Percentiles rank a stretch among this genome's conserved stretches.
Conservation (phyloP, 2,888 invertebrate genomes). For the Chalcis sispes region DNA sequence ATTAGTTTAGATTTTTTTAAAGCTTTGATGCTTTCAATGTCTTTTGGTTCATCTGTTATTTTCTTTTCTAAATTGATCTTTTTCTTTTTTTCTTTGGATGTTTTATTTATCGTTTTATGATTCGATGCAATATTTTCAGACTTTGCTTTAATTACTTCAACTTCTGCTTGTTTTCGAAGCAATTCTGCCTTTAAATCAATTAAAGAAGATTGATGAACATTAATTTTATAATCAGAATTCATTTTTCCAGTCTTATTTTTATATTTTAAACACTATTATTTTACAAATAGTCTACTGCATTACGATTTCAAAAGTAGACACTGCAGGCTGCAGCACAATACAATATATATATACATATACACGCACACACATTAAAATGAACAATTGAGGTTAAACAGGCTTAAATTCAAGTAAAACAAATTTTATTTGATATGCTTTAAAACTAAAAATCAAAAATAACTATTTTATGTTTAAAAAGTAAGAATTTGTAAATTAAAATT, state of each 20-base stretch:
- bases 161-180: constrained; percentile 90
- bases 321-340: not conserved
- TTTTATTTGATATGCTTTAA: not conserved
- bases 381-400: not conserved
- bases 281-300: not conserved
- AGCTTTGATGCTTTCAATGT: constrained; percentile 66
- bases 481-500: not conserved
- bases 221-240: constrained; percentile 71
- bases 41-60: constrained; percentile 64
- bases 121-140: constrained; percentile 77
- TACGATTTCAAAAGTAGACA: not conserved
- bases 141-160: constrained; percentile 82
- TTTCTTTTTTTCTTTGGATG: constrained; percentile 59
- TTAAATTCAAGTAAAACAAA: not conserved
- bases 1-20: constrained; percentile 74
- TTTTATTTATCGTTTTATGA: constrained; percentile 59
- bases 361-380: not conserved
- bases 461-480: too few species aligned
- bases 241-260: constrained; percentile 57
- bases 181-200: constrained; percentile 94
- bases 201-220: constrained; percentile 75
- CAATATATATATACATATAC: not conserved
- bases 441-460: not conserved
- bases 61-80: constrained; percentile 72
- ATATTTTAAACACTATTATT: not conserved